Conservation (phyloP, 2,888 invertebrate species). For the Bimastos eiseni region DNA sequence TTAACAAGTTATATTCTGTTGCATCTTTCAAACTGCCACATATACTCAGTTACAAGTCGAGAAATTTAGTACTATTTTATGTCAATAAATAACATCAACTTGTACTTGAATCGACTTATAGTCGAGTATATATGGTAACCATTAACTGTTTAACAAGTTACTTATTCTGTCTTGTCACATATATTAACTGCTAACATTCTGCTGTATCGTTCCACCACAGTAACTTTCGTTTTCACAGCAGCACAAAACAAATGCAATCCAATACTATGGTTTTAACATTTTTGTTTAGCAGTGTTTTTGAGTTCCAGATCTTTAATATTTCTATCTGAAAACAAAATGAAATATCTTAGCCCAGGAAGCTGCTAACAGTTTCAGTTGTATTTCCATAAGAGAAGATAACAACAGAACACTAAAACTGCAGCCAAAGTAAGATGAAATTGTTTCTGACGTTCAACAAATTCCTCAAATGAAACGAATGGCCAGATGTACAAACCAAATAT, state of each 20-base stretch:
- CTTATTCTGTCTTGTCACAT: background rate
- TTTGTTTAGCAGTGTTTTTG: background rate
- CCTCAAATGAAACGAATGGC: background rate
- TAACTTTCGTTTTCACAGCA: background rate
- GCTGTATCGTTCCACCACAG: background rate
- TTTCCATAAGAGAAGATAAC: background rate
- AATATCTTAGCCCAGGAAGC: background rate
- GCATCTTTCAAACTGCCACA: background rate
- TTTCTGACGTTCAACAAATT: background rate
- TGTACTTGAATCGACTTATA: no score
- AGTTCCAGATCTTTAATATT: background rate
- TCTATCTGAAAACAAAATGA: background rate
- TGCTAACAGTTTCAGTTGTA: background rate
- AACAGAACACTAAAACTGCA: background rate
- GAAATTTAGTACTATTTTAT: no score
- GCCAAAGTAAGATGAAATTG: background rate
- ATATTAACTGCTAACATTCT: background rate
- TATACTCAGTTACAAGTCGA: no score
- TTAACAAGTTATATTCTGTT: background rate
- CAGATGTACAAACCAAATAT: background rate
- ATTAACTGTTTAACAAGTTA: background rate
- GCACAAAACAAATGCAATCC: background rate
- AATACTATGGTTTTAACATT: background rate
- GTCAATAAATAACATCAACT: no score
- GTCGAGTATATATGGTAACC: no score